Conservation (phyloP, 2,113 vertebrate genomes). For the Cyanoderma ruficeps region DNA sequence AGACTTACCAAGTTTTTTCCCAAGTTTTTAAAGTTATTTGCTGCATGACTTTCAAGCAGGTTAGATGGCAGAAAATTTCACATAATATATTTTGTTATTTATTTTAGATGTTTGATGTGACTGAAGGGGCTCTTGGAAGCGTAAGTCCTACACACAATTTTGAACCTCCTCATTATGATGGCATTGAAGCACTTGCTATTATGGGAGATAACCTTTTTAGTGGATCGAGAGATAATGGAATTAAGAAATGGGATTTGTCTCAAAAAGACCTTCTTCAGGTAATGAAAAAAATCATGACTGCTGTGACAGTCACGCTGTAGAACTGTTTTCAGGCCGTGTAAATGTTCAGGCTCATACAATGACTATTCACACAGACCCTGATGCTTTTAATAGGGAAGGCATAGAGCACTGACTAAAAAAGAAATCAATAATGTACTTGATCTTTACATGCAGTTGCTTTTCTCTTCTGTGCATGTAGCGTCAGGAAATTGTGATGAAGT, state of each 20-base stretch:
- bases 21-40: background rate
- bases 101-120: slow-evolving; percentile 92
- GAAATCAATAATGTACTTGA: background rate
- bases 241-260: slow-evolving; percentile 94
- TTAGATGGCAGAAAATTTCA: background rate
- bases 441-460: background rate
- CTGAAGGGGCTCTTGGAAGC: slow-evolving; percentile 90
- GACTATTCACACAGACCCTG: background rate
- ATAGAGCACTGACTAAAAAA: background rate
- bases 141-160: slow-evolving; percentile 86
- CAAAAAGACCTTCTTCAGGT: slow-evolving; percentile 90
- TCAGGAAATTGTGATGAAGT: background rate
- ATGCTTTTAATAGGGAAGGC: background rate
- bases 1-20: background rate
- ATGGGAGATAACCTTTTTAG: slow-evolving; percentile 88
- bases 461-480: background rate
- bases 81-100: background rate
- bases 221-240: slow-evolving; percentile 89
- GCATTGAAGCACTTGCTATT: slow-evolving; percentile 87
- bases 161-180: slow-evolving; percentile 90
- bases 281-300: background rate
- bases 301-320: background rate
- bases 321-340: background rate
- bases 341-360: background rate
- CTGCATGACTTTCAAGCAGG: background rate